Percentiles rank a stretch among this genome's conserved stretches.
Evolutionary conservation across 2,113 vertebrate species (phyloP).

Genomic region (Axis porcinus): DNA sequence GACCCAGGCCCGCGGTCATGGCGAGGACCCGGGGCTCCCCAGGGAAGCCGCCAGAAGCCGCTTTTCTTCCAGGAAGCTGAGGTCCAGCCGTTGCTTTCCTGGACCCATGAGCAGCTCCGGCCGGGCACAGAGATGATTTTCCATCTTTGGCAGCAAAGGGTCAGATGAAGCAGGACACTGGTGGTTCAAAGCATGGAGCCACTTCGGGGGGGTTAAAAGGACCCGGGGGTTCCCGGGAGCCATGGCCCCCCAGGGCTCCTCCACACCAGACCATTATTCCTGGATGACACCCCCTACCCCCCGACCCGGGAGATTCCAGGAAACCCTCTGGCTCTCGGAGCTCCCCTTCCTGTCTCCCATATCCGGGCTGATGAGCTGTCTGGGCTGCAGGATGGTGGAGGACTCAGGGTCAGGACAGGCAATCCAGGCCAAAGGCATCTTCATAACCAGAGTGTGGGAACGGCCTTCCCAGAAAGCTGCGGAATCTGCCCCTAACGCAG

Average conservation of each 20-base stretch:
- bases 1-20: fast-evolving
- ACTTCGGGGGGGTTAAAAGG: background rate
- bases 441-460: slow-evolving; percentile 31
- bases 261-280: background rate
- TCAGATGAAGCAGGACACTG: background rate
- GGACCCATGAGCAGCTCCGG: background rate
- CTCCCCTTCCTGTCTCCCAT: slow-evolving; percentile 35
- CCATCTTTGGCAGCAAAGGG: background rate
- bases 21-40: too few relatives aligned
- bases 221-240: background rate
- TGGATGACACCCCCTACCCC: background rate
- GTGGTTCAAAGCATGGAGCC: background rate
- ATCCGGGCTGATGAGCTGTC: background rate
- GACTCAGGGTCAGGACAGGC: background rate
- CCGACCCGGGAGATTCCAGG: background rate
- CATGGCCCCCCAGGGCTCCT: background rate
- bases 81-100: background rate
- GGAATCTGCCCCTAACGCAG: background rate
- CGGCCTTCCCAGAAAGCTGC: background rate
- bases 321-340: background rate
- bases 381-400: background rate
- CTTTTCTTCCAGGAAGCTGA: background rate
- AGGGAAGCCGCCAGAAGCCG: background rate
- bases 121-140: background rate
- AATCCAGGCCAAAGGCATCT: background rate